These are phyloP conservation scores for Cyanistes caeruleus DNA, from an alignment of 2,113 vertebrate species.

Conservation along the genomic window DNA sequence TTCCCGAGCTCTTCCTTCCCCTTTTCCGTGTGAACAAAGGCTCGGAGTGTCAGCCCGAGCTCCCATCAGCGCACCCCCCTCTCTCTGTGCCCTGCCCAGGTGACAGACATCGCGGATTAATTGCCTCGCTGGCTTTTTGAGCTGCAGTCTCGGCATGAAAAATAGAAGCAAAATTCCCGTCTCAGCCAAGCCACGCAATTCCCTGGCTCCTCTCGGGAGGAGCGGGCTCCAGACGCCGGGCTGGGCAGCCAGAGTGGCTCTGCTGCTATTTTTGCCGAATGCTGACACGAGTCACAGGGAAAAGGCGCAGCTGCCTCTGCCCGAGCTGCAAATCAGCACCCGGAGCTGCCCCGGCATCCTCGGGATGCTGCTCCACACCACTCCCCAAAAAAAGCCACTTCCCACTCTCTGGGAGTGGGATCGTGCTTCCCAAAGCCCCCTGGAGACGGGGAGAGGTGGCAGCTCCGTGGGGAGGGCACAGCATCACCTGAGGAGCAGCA, in stretches of 20 bases:
- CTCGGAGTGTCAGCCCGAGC: background rate
- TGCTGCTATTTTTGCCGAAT: background rate
- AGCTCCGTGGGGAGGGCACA: fast-evolving
- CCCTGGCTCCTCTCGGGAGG: background rate
- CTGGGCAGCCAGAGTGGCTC: background rate
- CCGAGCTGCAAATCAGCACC: background rate
- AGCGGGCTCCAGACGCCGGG: background rate
- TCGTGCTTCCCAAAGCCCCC: fast-evolving
- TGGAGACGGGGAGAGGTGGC: background rate
- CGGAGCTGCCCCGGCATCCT: background rate
- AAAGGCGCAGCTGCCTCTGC: background rate
- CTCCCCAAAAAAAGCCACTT: background rate
- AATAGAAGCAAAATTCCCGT: background rate
- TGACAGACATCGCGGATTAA: background rate
- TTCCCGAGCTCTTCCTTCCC: background rate
- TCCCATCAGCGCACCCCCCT: background rate
- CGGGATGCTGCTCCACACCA: background rate
- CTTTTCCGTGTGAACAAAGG: background rate
- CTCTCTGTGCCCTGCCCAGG: background rate
- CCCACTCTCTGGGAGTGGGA: fast-evolving
- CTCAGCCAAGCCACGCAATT: background rate
- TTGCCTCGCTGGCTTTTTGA: background rate
- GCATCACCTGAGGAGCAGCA: background rate
- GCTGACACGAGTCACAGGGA: background rate
- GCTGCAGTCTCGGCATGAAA: background rate